Conservation (phyloP, 2,888 invertebrate species). For the Mythimna loreyi region DNA sequence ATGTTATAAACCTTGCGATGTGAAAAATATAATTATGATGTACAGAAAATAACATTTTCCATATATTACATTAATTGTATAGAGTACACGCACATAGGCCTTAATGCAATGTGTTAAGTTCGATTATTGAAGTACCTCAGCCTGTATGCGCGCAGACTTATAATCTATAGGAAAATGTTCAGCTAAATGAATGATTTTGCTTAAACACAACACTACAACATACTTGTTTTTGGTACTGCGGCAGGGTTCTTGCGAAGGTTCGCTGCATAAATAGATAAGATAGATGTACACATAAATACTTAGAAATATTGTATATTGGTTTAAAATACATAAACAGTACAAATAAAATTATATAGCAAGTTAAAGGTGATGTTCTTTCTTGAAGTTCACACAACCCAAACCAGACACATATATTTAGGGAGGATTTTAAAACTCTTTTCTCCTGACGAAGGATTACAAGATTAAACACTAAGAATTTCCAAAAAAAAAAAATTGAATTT, state of each 20-base stretch:
- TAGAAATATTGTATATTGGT: background rate
- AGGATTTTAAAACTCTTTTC: background rate
- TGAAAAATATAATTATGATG: background rate
- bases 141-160: background rate
- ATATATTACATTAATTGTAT: background rate
- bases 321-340: slow-evolving; percentile 10
- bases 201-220: slow-evolving; percentile 79
- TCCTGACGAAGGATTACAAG: background rate
- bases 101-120: background rate
- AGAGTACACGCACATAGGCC: background rate
- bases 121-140: background rate
- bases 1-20: background rate
- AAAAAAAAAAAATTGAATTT: no score
- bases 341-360: background rate
- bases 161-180: background rate
- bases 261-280: slow-evolving; percentile 73
- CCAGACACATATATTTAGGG: background rate
- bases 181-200: slow-evolving; percentile 45
- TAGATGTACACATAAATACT: slow-evolving; percentile 34
- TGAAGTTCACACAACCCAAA: background rate
- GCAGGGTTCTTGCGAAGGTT: slow-evolving; percentile 82
- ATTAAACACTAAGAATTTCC: no score
- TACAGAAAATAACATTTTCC: background rate
- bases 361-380: background rate
- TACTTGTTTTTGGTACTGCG: slow-evolving; percentile 80